A percentile compares a stretch with the other conserved stretches of the same genome.
Conservation (phyloP, 2,113 vertebrate species). For the Silurus asotus region DNA sequence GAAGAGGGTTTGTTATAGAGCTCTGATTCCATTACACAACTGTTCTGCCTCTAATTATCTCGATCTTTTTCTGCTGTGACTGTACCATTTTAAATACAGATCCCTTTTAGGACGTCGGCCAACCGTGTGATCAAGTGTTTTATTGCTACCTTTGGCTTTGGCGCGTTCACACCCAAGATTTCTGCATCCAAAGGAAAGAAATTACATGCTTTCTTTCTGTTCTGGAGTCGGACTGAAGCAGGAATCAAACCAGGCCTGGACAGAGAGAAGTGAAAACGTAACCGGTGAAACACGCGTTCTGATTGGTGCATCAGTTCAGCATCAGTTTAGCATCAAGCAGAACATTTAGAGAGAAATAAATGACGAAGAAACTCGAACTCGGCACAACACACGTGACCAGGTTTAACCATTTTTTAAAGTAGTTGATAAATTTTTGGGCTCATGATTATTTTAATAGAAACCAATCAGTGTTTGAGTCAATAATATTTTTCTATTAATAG, state of each 20-base stretch:
- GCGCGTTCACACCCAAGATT: conserved; percentile 3
- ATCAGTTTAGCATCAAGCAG: too few species aligned
- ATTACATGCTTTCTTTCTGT: conserved; percentile 14
- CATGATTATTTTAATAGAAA: too few species aligned
- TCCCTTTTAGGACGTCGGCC: neutral
- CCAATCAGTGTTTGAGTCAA: too few species aligned
- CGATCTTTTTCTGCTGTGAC: neutral
- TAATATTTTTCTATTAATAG: too few species aligned
- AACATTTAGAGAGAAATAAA: too few species aligned
- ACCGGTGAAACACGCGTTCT: too few species aligned
- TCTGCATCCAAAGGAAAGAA: conserved; percentile 6
- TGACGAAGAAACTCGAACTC: too few species aligned
- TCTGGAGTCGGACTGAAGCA: neutral
- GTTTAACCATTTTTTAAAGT: too few species aligned
- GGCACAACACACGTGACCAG: too few species aligned
- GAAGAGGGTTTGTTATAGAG: too few species aligned
- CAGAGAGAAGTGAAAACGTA: neutral
- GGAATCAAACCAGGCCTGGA: neutral
- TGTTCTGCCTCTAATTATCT: neutral
- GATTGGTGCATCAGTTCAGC: too few species aligned
- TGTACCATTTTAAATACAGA: neutral
- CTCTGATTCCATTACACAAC: neutral
- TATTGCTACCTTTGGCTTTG: conserved; percentile 9
- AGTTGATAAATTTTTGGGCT: too few species aligned
- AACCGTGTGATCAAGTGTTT: neutral